These are phyloP conservation scores for Arvicanthis niloticus DNA, from an alignment of 2,113 vertebrate genomes.

Conservation along the genomic window DNA sequence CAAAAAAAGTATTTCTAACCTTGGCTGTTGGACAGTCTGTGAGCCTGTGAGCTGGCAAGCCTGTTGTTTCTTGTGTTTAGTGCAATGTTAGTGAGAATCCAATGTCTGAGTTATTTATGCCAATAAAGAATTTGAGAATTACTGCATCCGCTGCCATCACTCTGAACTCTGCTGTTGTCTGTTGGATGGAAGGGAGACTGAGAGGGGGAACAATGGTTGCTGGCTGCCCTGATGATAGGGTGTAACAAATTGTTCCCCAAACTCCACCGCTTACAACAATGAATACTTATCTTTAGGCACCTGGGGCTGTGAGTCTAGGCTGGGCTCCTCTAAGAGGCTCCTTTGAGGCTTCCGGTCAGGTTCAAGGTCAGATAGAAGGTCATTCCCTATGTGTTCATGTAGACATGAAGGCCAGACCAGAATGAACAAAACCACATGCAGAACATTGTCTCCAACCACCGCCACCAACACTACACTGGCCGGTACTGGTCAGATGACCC, in stretches of 20 bases:
- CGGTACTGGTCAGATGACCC: not conserved
- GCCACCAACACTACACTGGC: not conserved
- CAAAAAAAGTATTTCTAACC: constrained; percentile 96
- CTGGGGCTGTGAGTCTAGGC: not conserved
- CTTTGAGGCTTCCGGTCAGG: not conserved
- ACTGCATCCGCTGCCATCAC: constrained; percentile 63
- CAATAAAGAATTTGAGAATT: constrained; percentile 92
- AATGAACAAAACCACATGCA: too few species aligned
- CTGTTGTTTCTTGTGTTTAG: constrained; percentile 91
- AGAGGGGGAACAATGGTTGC: not conserved
- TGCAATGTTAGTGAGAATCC: constrained; percentile 95
- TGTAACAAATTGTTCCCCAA: not conserved
- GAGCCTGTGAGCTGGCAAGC: constrained; percentile 90
- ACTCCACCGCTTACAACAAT: not conserved
- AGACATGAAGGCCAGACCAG: not conserved
- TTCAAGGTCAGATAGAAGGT: not conserved
- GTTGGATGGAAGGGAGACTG: not conserved
- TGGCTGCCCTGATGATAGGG: not conserved
- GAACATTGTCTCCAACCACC: not conserved
- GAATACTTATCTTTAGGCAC: not conserved
- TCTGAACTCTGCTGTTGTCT: constrained; percentile 60
- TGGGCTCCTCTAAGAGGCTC: not conserved
- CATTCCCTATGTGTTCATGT: not conserved
- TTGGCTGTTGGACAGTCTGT: constrained; percentile 94
- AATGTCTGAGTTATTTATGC: constrained; percentile 93